Evolutionary conservation across 2,888 invertebrate genomes (phyloP).

Genomic region (Andrena fulva): DNA sequence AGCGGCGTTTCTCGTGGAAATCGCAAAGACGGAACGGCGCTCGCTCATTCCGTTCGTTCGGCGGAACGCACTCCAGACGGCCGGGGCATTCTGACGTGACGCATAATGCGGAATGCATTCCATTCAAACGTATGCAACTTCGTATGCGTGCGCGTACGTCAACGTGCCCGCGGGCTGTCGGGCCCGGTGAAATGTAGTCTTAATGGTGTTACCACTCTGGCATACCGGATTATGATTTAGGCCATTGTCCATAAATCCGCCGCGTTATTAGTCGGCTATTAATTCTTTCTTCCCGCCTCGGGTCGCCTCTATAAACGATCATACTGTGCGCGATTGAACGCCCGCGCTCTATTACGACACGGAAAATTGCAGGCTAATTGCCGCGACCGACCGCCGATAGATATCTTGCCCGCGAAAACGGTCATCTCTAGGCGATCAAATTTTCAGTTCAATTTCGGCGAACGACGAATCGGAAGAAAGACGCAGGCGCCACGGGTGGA

Average conservation of each 20-base stretch:
- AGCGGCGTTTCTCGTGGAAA: slow-evolving; percentile 18
- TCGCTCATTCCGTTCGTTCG: slow-evolving; percentile 24
- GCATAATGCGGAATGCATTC: slow-evolving; percentile 56
- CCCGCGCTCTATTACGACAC: too few species aligned
- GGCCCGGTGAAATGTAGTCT: slow-evolving; percentile 56
- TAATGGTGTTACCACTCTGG: slow-evolving; percentile 57
- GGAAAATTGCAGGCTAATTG: slow-evolving; percentile 2
- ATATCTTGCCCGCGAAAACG: neutral
- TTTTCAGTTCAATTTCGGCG: neutral
- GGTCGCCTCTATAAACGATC: neutral
- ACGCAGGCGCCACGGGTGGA: neutral
- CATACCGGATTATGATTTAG: slow-evolving; percentile 60
- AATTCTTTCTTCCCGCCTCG: neutral
- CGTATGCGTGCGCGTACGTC: slow-evolving; percentile 52
- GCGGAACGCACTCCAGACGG: slow-evolving; percentile 32
- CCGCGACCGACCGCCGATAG: neutral
- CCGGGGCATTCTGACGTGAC: slow-evolving; percentile 54
- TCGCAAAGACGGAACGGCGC: slow-evolving; percentile 23
- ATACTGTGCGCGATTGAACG: neutral
- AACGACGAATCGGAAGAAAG: neutral
- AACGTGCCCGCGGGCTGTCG: slow-evolving; percentile 50
- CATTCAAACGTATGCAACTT: slow-evolving; percentile 56
- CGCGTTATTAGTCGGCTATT: slow-evolving; percentile 4
- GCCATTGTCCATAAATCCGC: slow-evolving; percentile 48
- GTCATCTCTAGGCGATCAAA: slow-evolving; percentile 10